Conservation (phyloP, 2,113 vertebrate genomes). For the Romanogobio albipinnatus region DNA sequence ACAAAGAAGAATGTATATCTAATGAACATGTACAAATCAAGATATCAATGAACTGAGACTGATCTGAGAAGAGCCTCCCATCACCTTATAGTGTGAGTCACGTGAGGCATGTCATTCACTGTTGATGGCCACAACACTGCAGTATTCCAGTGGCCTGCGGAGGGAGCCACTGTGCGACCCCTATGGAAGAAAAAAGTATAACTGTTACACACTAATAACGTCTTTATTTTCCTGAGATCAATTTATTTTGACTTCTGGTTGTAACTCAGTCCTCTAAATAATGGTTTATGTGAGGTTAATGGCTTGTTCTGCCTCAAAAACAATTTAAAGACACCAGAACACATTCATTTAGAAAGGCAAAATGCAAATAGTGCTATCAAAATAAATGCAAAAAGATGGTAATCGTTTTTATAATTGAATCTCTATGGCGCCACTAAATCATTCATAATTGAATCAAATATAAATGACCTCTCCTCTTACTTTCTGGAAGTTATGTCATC, state of each 20-base stretch:
- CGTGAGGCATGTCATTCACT: conserved; percentile 53
- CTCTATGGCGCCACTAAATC: not conserved
- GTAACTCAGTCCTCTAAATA: not conserved
- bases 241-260: not conserved
- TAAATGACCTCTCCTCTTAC: not conserved
- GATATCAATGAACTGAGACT: not conserved
- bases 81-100: conserved; percentile 64
- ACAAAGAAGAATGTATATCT: not conserved
- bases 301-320: not conserved
- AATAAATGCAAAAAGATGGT: not conserved
- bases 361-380: not conserved
- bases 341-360: not conserved
- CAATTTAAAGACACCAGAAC: not conserved
- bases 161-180: conserved; percentile 54
- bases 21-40: conserved; percentile 17
- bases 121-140: conserved; percentile 17
- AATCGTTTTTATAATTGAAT: not conserved
- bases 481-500: conserved; percentile 1
- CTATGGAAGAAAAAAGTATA: conserved; percentile 5
- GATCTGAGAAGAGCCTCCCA: not conserved
- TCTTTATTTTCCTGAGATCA: not conserved
- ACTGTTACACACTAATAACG: not conserved
- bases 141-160: conserved; percentile 35
- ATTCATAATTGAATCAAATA: not conserved
- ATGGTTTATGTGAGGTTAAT: not conserved